These are phyloP conservation scores for Zoanthus sansibaricus DNA, from an alignment of 92 coral and sea anemone genomes.

Conservation along the genomic window DNA sequence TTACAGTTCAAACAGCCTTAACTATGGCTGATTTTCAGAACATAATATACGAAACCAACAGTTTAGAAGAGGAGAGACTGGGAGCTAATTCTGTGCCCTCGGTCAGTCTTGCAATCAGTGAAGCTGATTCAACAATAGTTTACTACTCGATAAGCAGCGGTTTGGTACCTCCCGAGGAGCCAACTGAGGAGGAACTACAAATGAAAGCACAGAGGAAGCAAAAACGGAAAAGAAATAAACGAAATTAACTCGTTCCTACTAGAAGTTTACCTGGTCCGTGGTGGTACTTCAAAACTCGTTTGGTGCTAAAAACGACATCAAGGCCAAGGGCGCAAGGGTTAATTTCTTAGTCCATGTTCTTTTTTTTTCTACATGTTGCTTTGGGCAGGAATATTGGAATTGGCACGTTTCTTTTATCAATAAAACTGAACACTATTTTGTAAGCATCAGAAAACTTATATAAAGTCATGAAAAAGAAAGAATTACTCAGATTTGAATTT, in stretches of 20 bases:
- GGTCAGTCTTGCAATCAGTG: conserved; percentile 84
- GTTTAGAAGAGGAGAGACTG: conserved; percentile 50
- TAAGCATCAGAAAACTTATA: too few relatives aligned
- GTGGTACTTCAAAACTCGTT: too few relatives aligned
- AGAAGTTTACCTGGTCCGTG: too few relatives aligned
- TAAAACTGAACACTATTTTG: too few relatives aligned
- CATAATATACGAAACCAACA: conserved; percentile 66
- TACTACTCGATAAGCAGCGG: conserved; percentile 85
- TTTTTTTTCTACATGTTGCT: too few relatives aligned
- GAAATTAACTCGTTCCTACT: not conserved
- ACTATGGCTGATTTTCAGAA: conserved; percentile 71
- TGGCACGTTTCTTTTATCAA: too few relatives aligned
- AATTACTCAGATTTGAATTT: too few relatives aligned
- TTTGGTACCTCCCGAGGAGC: conserved; percentile 85
- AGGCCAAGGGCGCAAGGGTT: too few relatives aligned
- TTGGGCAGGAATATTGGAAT: too few relatives aligned
- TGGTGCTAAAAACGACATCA: too few relatives aligned
- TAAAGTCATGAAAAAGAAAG: too few relatives aligned
- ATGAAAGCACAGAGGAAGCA: conserved; percentile 18
- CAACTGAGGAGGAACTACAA: conserved; percentile 64
- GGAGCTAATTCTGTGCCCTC: conserved; percentile 29
- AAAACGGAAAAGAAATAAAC: conserved; percentile 11
- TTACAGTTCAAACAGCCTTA: conserved; percentile 64
- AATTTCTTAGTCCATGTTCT: too few relatives aligned
- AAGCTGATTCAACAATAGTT: conserved; percentile 89